A percentile compares a stretch with the other conserved stretches of the same genome.
Conservation (phyloP, 2,113 vertebrate genomes). For the Siniperca chuatsi region DNA sequence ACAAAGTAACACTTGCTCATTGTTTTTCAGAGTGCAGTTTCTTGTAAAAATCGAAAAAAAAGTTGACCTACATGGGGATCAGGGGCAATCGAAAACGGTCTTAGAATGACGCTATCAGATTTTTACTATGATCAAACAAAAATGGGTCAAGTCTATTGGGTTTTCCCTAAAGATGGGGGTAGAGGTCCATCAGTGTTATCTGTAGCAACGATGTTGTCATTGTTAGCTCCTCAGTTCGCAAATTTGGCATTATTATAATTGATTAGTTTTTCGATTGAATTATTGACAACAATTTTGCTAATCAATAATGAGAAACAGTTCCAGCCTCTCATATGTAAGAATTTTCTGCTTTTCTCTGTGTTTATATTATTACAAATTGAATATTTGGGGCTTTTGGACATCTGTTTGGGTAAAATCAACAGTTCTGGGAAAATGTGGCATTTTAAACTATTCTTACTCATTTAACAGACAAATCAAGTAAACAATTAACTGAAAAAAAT, state of each 20-base stretch:
- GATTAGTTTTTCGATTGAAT: too few relatives aligned
- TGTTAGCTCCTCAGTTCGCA: neutral
- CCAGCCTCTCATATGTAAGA: neutral
- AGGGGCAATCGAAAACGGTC: neutral
- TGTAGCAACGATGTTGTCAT: neutral
- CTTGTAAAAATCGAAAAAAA: conserved; percentile 24
- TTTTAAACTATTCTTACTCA: neutral
- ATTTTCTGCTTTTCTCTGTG: neutral
- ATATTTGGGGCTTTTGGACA: too few relatives aligned
- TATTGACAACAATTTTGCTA: neutral
- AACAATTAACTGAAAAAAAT: too few relatives aligned
- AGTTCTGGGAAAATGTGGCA: neutral
- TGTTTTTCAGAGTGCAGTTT: neutral
- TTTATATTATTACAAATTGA: neutral
- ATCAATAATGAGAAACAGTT: neutral
- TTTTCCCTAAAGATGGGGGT: neutral
- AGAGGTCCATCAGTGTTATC: neutral
- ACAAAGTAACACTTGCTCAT: neutral
- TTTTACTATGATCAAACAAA: conserved; percentile 16
- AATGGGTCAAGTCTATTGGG: conserved; percentile 44
- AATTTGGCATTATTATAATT: neutral
- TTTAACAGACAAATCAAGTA: neutral
- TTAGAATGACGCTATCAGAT: conserved; percentile 28
- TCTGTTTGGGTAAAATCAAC: neutral
- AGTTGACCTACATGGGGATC: conserved; percentile 46